Base-by-base conservation (phyloP, 2,113 vertebrate species). In the Nyctibius bracteatus region DNA sequence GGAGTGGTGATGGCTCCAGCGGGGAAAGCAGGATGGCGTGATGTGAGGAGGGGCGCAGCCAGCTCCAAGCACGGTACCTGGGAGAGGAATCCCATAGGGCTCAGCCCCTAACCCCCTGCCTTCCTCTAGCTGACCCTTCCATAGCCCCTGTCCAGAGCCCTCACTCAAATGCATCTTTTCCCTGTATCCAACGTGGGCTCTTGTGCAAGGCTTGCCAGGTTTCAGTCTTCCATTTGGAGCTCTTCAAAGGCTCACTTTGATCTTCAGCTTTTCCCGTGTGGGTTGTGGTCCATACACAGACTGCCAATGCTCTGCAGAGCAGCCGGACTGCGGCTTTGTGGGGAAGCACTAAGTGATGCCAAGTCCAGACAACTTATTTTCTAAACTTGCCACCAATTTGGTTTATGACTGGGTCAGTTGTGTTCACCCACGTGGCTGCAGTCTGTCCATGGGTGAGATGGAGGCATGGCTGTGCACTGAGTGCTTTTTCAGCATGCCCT, bases 1-100 rank as follows among this genome's bases (percentile, higher is more conserved):
- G 10, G 22, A 63, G 25, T 1, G 10, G 11, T 14, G 39, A 8
- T 47, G 28, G 27, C 4, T 92, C 25, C 31, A 13, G 5, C 0
- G 2, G 24, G 17, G 31, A 51, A 49, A 46, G 15, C 0, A 0
- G 37, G 73, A 31, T 22, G 46, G 9, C 1, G 5, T 0, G 1
- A 21, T 15, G 30, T 0, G 1, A 80, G 33, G n/a, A 18, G 10
- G 6, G 6, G 2, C 7, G 24, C 15, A 74, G 5, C 11, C 25
- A 31, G 30, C 18, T 73, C 51, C 52, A 44, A 39, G 14, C 44
- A 37, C 0, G 5, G 24, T 3, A 62, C 31, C 14, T 8, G 1
- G 0, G 51, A 51, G 9, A 46, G 28, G n/a, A 81, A 47, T 78
- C 35, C 31, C 14, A 10, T 0, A 41, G 24, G 47, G 25, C 21